These are phyloP conservation scores for Masticophis lateralis DNA, from an alignment of 2,797 vertebrate species.

Conservation along the genomic window DNA sequence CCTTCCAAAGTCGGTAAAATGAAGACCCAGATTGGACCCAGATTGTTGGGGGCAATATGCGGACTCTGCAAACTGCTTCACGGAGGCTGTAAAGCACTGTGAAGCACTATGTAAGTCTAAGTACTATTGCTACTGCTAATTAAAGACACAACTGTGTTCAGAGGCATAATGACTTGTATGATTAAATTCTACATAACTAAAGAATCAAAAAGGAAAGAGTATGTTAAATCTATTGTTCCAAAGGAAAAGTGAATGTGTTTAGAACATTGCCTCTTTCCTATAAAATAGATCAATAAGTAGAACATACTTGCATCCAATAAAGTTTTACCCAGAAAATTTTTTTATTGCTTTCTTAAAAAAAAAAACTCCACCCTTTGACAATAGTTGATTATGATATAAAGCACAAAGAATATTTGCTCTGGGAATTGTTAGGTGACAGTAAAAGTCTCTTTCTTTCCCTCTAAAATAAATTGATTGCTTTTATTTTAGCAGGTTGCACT, in stretches of 20 bases:
- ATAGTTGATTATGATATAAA: not conserved
- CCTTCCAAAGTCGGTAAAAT: too few species aligned
- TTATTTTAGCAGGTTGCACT: not conserved
- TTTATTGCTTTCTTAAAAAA: not conserved
- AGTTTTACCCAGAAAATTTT: not conserved
- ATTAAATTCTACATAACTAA: conserved; percentile 26
- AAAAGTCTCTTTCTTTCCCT: not conserved
- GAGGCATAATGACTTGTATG: conserved; percentile 24
- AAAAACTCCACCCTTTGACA: not conserved
- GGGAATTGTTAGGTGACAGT: not conserved
- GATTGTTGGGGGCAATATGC: too few species aligned
- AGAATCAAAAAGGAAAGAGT: not conserved
- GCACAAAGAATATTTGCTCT: not conserved
- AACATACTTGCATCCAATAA: not conserved
- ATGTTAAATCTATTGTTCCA: not conserved
- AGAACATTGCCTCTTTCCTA: not conserved
- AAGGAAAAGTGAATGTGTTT: conserved; percentile 22
- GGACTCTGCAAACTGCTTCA: too few species aligned
- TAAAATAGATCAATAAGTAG: not conserved
- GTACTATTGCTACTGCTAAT: not conserved
- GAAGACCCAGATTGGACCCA: too few species aligned
- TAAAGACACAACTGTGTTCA: not conserved
- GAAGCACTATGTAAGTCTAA: too few species aligned
- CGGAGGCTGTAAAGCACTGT: too few species aligned
- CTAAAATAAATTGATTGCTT: not conserved